Evolutionary conservation across 2,888 invertebrate species (phyloP), one percentile per base, ranked within the genome.

Genomic region (Rhodophaea formosa): DNA sequence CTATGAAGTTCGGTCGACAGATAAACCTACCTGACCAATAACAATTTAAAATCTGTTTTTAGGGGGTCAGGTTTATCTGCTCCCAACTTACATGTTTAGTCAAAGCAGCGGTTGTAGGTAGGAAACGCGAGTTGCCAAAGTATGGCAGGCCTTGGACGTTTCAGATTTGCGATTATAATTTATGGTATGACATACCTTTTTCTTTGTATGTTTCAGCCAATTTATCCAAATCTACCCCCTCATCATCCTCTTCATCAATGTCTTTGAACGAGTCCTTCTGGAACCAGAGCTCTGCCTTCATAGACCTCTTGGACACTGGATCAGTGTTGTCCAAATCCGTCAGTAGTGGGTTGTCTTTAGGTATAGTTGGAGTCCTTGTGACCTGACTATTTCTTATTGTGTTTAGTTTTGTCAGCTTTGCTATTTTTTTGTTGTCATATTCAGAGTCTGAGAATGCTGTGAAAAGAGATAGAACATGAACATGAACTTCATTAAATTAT

Each of bases 281-380:
- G 82, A 97, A 97, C 97, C 97, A 97, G 35, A 97, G 85, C 69
- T 97, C 94, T 0, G 97, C 97, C 78, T 96, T 96, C 69, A 95
- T 94, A 14, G 94, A 92, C 15, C 95, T 93, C 69, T 94, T 95
- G 6, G 95, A 93, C 55, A 94, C 93, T 62, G 95, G 95, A 64
- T 95, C 95, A 3, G 95, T 93, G 59, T 94, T 92, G 77, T 97
- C 97, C 46, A 97, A 88, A 71, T 97, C 96, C 8, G 95, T 96
- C 32, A 97, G 92, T 0, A 97, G 82, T 0, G 97, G 97, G 88
- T 95, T 94, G 58, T 86, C 77, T 64, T 89, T 89, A 12, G 86
- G 84, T 52, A 86, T 81, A 57, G 66, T 65, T 30, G 67, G 65
- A 15, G 68, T 69, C 67, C 75, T 84, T 49, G 64, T 67, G 29